A percentile compares a stretch with the other conserved stretches of the same genome.
phyloP scores from a whole-genome alignment of 2,797 vertebrate species.

The Cheirogaleus major region DNA sequence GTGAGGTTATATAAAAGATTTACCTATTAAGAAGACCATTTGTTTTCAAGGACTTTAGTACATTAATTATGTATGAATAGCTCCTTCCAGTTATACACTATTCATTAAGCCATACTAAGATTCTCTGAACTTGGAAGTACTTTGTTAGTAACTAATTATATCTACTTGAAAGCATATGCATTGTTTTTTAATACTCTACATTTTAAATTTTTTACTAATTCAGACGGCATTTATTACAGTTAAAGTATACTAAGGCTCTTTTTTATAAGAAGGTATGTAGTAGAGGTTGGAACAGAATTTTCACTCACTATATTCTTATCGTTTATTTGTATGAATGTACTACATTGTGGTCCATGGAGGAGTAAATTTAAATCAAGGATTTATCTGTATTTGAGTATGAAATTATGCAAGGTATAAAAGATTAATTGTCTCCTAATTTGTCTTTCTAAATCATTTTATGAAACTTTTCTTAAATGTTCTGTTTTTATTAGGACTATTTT shows the following conservation, averaged over 20 bases:
- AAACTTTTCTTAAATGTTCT: constrained; percentile 37
- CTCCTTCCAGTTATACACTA: not conserved
- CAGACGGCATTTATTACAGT: not conserved
- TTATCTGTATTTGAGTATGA: constrained; percentile 25
- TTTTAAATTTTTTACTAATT: constrained; percentile 22
- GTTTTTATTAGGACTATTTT: constrained; percentile 6
- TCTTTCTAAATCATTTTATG: constrained; percentile 16
- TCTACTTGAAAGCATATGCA: not conserved
- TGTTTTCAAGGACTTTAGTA: constrained; percentile 14
- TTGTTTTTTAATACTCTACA: not conserved
- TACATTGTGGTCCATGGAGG: constrained; percentile 1
- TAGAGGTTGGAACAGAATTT: constrained; percentile 26
- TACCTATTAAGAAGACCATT: not conserved
- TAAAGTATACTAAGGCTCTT: constrained; percentile 18
- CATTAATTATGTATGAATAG: not conserved
- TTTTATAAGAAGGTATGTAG: not conserved
- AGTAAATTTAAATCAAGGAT: not conserved
- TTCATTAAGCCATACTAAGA: constrained; percentile 35
- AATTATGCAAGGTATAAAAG: not conserved
- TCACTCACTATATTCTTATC: not conserved
- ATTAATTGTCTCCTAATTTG: not conserved
- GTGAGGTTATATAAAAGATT: not conserved
- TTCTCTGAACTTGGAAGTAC: not conserved
- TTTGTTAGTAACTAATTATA: constrained; percentile 26
- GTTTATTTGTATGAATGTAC: not conserved